Evolutionary conservation across 2,113 vertebrate genomes (phyloP), one percentile per base, ranked within the genome.

Genomic region (Nothocercus nigrocapillus): DNA sequence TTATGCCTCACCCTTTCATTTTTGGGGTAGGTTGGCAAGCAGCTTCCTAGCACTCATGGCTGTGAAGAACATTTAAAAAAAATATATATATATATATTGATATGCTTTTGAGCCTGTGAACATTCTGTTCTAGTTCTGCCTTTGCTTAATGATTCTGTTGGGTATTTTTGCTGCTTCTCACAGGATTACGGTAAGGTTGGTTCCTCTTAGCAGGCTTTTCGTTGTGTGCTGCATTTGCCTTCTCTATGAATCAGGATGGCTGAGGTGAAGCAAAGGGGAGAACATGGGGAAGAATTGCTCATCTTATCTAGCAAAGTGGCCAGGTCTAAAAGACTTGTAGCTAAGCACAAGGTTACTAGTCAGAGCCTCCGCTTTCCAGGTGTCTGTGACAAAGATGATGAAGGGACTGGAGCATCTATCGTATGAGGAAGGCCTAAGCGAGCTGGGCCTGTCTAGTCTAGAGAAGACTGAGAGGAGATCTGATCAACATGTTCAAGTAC

Each of bases 291-390:
- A 61, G 51, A 73, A 27, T 2, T 3, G 3, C 32, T 84, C 5
- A 5, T 75, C 14, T 70, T 40, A 11, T 28, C 22, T 53, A 53
- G 21, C 20, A 74, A 11, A 13, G 1, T 3, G 1, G 36, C 36
- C 28, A 13, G 3, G n/a, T 76, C 53, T 72, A 30, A 22, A 73
- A 73, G 51, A 14, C 12, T 76, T 62, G 7, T 4, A 24, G 15
- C 8, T 47, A 17, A 7, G 21, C 5, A 0, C 4, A 9, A 40
- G 11, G 22, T 54, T 56, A 67, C 15, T 22, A n/a, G 25, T 8
- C 2, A 0, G 24, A 77, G 27, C 30, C 36, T 2, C 1, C 17
- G 18, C 0, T 9, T 5, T 1, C 47, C 5, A 13, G 47, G 8
- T 34, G 5, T 28, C 28, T 45, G 59, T 16, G 44, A 44, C 15